Percentiles rank a stretch among this genome's conserved stretches.
These are phyloP conservation scores for Gracilinanus agilis DNA, from an alignment of 2,113 vertebrate genomes.

Conservation along the genomic window DNA sequence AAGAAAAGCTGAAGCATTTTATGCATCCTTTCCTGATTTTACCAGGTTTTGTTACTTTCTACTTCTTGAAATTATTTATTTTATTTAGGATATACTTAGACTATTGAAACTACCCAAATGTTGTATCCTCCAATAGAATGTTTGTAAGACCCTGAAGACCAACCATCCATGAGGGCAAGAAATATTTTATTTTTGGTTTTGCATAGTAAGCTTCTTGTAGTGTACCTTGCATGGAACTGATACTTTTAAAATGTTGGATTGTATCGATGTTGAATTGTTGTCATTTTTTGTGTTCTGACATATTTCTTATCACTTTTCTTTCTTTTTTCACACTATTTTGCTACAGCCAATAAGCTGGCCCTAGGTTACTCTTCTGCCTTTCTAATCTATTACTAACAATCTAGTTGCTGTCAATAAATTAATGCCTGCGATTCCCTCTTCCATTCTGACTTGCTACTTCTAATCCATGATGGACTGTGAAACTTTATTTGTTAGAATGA, in stretches of 20 bases:
- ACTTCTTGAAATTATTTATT: not conserved
- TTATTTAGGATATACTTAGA: not conserved
- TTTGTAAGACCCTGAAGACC: not conserved
- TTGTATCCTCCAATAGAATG: not conserved
- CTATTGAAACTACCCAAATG: not conserved
- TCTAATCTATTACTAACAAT: not conserved
- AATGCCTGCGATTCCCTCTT: not conserved
- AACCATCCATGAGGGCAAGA: not conserved
- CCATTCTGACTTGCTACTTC: slow-evolving; percentile 18
- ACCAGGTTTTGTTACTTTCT: not conserved
- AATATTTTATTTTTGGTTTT: not conserved
- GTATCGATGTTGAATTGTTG: not conserved
- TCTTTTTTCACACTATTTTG: slow-evolving; percentile 12
- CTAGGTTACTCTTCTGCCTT: not conserved
- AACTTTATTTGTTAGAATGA: slow-evolving; percentile 41
- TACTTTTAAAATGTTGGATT: not conserved
- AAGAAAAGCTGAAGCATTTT: not conserved
- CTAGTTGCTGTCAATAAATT: slow-evolving; percentile 18
- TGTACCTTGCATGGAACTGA: not conserved
- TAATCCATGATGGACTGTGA: slow-evolving; percentile 38
- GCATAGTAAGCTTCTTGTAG: not conserved
- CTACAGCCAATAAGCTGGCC: not conserved
- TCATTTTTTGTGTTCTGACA: not conserved
- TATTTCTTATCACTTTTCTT: not conserved
- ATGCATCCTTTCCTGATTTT: not conserved